Evolutionary conservation across 2,888 invertebrate species (phyloP).

Genomic region (Galerucella nymphaeae): DNA sequence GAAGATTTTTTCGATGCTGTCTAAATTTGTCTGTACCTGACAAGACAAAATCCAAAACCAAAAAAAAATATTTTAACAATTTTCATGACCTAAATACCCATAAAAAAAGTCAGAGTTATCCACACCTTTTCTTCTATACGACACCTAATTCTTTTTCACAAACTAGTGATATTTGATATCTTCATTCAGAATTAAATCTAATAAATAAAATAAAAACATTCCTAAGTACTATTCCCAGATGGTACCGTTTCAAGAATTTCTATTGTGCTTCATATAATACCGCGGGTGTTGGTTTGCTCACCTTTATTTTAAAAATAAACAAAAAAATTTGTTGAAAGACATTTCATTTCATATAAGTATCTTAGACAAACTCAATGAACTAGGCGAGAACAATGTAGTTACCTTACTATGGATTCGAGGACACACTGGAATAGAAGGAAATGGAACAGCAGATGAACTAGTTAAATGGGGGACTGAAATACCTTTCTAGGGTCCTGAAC

Average conservation of each 20-base stretch:
- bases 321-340: background rate
- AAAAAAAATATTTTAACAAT: no score
- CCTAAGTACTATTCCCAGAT: constrained; percentile 22
- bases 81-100: background rate
- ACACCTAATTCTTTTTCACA: constrained; percentile 35
- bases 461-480: no score
- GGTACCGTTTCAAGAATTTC: constrained; percentile 26
- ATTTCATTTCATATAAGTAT: background rate
- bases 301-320: constrained; percentile 18
- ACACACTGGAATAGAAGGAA: no score
- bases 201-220: constrained; percentile 40
- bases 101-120: constrained; percentile 21
- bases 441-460: no score
- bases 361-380: no score
- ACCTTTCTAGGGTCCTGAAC: no score
- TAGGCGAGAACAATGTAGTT: no score
- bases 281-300: constrained; percentile 22
- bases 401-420: no score
- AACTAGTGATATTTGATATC: constrained; percentile 36
- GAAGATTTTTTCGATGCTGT: background rate
- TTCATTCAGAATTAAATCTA: constrained; percentile 26
- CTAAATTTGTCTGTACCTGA: background rate
- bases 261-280: constrained; percentile 26
- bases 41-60: no score
- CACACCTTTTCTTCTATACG: constrained; percentile 29